These are phyloP conservation scores for Drosophila trapezifrons DNA, from an alignment of 1,140 invertebrate genomes.

Conservation along the genomic window DNA sequence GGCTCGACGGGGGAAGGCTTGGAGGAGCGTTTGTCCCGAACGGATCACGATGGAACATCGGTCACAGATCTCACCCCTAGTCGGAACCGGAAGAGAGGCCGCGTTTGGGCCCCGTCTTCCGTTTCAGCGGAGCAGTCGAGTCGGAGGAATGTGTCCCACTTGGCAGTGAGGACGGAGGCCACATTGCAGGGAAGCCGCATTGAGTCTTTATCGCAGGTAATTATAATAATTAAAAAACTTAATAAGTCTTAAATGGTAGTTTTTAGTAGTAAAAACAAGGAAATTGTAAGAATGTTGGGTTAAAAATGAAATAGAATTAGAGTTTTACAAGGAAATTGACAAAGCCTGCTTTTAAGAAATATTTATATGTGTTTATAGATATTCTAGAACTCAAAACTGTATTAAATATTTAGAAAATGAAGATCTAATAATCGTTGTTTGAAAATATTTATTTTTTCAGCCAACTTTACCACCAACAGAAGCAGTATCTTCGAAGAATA, in stretches of 20 bases:
- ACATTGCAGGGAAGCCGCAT: constrained; percentile 6
- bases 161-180: constrained; percentile 1
- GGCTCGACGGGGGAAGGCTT: neutral
- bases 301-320: no score
- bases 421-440: neutral
- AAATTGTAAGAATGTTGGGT: no score
- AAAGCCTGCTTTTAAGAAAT: no score
- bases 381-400: no score
- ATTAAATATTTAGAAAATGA: no score
- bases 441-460: constrained; percentile 14
- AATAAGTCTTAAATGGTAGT: neutral
- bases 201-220: constrained; percentile 24
- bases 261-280: no score
- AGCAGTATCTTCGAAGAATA: constrained; percentile 2
- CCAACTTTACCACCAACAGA: constrained; percentile 3
- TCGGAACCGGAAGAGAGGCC: constrained; percentile 50
- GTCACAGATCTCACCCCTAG: constrained; percentile 60
- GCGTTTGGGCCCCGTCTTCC: constrained; percentile 31
- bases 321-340: no score
- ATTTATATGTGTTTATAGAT: no score
- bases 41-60: constrained; percentile 6
- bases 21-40: constrained; percentile 14
- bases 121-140: neutral
- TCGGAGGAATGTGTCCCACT: neutral
- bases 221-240: neutral